A percentile compares a stretch with the other conserved stretches of the same genome.
Evolutionary conservation across 2,888 invertebrate species (phyloP).

Genomic region (Caenorhabditis sp.): DNA sequence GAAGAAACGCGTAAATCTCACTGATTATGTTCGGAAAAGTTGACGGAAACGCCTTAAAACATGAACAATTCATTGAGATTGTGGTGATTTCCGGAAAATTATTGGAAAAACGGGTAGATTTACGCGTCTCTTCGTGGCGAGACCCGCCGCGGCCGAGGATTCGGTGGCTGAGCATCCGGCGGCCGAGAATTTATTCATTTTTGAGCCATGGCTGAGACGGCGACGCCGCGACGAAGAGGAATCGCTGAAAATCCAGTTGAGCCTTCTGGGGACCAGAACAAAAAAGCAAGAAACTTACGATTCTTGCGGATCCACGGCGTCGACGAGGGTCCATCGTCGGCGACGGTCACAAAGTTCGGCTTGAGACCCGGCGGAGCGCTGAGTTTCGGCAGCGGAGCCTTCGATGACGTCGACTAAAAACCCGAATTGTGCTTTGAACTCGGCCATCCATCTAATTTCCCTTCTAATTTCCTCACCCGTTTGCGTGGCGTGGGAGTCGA

Average conservation of each 20-base stretch:
- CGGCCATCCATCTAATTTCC: neutral
- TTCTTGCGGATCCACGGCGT: slow-evolving; percentile 35
- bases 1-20: too few relatives aligned
- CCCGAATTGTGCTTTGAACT: slow-evolving; percentile 21
- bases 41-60: too few relatives aligned
- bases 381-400: slow-evolving; percentile 39
- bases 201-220: slow-evolving; percentile 24
- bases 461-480: slow-evolving; percentile 18
- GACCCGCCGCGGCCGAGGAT: too few relatives aligned
- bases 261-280: neutral
- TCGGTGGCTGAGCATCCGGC: too few relatives aligned
- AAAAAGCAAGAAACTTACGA: slow-evolving; percentile 33
- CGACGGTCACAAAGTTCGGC: slow-evolving; percentile 42
- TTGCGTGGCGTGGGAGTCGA: slow-evolving; percentile 40
- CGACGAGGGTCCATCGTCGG: slow-evolving; percentile 8
- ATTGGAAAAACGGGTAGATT: too few relatives aligned
- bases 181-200: neutral
- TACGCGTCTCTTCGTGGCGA: too few relatives aligned
- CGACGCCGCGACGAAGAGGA: slow-evolving; percentile 36
- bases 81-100: too few relatives aligned
- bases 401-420: slow-evolving; percentile 42
- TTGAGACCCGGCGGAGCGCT: slow-evolving; percentile 43
- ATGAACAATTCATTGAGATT: too few relatives aligned
- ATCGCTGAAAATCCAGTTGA: slow-evolving; percentile 31
- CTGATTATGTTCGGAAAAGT: too few relatives aligned